phyloP scores from a whole-genome alignment of 2,888 invertebrate genomes.

The Platycheirus albimanus region DNA sequence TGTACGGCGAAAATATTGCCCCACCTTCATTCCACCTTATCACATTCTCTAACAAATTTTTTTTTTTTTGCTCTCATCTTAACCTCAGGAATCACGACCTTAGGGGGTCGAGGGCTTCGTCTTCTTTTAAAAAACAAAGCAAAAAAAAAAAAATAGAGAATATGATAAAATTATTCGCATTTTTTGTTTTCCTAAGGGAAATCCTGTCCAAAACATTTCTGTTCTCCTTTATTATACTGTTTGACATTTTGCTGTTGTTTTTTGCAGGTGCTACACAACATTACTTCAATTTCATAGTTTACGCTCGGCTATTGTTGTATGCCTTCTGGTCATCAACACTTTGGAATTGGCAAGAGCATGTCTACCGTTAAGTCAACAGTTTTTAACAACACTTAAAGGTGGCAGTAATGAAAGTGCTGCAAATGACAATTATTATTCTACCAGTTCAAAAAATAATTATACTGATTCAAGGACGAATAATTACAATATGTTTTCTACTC shows the following conservation, averaged over 20 bases:
- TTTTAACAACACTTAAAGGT: conserved; percentile 48
- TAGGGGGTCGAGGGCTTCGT: no score
- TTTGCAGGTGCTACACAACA: conserved; percentile 79
- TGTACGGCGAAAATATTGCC: no score
- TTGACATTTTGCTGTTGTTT: conserved; percentile 25
- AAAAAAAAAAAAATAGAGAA: no score
- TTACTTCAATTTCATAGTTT: conserved; percentile 81
- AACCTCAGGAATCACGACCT: no score
- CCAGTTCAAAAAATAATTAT: conserved; percentile 45
- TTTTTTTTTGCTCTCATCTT: no score
- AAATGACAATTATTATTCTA: conserved; percentile 64
- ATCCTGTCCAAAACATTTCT: no score
- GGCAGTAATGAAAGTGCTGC: conserved; percentile 6
- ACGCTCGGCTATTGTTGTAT: conserved; percentile 79
- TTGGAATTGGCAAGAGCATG: conserved; percentile 80
- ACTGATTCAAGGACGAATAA: conserved; percentile 14
- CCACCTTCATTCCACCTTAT: no score
- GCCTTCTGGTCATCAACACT: conserved; percentile 80
- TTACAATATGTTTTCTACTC: conserved; percentile 15
- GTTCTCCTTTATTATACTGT: conserved; percentile 3
- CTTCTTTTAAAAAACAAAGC: no score
- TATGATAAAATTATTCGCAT: no score
- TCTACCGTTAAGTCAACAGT: conserved; percentile 76
- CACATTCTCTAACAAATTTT: no score
- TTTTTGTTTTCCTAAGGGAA: no score